phyloP scores from a whole-genome alignment of 2,888 invertebrate species.

The Noctua janthe region DNA sequence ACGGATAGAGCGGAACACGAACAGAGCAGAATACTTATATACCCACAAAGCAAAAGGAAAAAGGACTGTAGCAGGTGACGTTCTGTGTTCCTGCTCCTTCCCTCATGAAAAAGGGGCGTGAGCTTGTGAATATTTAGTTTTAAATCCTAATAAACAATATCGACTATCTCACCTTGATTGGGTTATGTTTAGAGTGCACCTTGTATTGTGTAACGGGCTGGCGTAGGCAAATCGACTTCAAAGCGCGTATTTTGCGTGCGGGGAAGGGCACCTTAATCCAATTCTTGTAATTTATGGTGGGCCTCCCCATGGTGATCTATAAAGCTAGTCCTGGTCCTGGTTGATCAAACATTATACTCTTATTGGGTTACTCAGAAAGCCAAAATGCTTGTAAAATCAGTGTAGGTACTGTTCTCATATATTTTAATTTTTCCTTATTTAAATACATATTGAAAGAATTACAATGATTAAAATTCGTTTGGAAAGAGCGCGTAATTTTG shows the following conservation, averaged over 20 bases:
- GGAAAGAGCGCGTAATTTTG: slow-evolving; percentile 16
- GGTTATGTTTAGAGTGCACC: background rate
- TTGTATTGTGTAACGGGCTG: no score
- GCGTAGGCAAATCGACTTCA: no score
- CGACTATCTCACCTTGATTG: slow-evolving; percentile 5
- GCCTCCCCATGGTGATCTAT: background rate
- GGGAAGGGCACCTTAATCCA: background rate
- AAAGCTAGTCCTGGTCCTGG: background rate
- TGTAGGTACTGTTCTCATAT: background rate
- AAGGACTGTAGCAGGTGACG: background rate
- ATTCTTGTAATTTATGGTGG: background rate
- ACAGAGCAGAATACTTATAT: background rate
- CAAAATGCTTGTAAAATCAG: background rate
- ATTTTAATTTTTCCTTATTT: slow-evolving; percentile 1
- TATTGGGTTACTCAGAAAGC: background rate
- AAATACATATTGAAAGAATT: slow-evolving; percentile 8
- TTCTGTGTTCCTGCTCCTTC: background rate
- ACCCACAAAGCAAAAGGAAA: background rate
- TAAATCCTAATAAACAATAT: background rate
- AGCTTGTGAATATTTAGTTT: background rate
- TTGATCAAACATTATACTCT: background rate
- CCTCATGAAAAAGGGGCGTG: background rate
- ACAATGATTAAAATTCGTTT: background rate
- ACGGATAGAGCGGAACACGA: no score
- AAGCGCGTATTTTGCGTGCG: no score